Percentiles rank a stretch among this genome's conserved stretches.
phyloP scores from a whole-genome alignment of 2,888 invertebrate genomes.

The Syritta pipiens region DNA sequence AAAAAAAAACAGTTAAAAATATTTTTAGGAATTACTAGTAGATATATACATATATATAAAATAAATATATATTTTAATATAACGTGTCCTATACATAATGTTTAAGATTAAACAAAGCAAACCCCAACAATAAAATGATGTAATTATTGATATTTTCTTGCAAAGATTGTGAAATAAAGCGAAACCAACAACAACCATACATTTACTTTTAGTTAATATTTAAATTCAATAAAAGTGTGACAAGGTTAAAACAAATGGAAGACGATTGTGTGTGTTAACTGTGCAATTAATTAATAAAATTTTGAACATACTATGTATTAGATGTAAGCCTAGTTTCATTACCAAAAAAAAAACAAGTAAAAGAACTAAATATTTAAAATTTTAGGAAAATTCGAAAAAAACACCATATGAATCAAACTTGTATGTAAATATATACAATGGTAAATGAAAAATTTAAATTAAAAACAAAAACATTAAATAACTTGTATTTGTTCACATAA shows the following conservation, averaged over 20 bases:
- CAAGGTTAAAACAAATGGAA: constrained; percentile 8
- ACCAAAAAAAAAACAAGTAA: constrained; percentile 3
- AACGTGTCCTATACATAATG: constrained; percentile 59
- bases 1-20: constrained; percentile 48
- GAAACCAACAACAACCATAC: not conserved
- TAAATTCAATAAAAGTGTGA: constrained; percentile 21
- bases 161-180: constrained; percentile 30
- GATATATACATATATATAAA: constrained; percentile 49
- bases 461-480: constrained; percentile 4
- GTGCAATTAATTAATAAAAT: constrained; percentile 64
- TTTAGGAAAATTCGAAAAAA: constrained; percentile 50
- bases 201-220: constrained; percentile 57
- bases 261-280: constrained; percentile 49
- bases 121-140: constrained; percentile 29
- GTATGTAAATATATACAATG: constrained; percentile 40
- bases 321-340: constrained; percentile 61
- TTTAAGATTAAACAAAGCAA: constrained; percentile 49
- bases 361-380: constrained; percentile 49
- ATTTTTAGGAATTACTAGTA: constrained; percentile 57
- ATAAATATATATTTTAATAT: constrained; percentile 62
- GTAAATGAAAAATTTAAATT: constrained; percentile 4
- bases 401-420: constrained; percentile 27
- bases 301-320: constrained; percentile 55
- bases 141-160: constrained; percentile 46
- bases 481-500: constrained; percentile 23